These are phyloP conservation scores for Penaeus monodon DNA, from an alignment of 2,888 invertebrate species.

Conservation along the genomic window DNA sequence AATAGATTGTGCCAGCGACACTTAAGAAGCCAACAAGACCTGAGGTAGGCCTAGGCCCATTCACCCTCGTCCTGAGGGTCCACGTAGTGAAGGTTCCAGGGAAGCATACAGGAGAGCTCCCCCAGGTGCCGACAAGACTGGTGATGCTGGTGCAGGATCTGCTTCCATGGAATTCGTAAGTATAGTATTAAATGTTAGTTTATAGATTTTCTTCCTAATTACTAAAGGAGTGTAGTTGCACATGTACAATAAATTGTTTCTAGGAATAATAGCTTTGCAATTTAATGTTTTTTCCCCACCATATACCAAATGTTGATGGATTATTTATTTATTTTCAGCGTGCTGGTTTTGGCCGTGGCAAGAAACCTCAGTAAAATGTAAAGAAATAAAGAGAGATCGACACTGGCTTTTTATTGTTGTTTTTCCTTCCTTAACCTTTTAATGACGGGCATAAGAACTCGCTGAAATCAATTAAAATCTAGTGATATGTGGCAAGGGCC, in stretches of 20 bases:
- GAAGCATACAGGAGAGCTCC: conserved; percentile 84
- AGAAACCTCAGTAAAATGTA: conserved; percentile 40
- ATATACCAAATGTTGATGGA: not conserved
- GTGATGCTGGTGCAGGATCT: conserved; percentile 95
- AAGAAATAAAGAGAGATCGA: conserved; percentile 22
- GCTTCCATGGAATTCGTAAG: conserved; percentile 90
- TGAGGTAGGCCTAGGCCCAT: conserved; percentile 83
- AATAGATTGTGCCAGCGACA: conserved; percentile 93
- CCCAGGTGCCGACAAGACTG: conserved; percentile 86
- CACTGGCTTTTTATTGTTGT: not conserved
- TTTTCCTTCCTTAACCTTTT: not conserved
- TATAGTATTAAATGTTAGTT: conserved; percentile 60
- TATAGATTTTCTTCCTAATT: too few species aligned
- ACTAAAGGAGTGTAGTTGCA: too few species aligned
- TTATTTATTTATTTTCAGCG: conserved; percentile 63
- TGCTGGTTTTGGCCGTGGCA: conserved; percentile 66
- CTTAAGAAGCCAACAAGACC: conserved; percentile 90
- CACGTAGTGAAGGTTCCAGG: conserved; percentile 80
- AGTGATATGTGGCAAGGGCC: too few species aligned
- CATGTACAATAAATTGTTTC: not conserved
- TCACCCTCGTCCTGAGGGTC: conserved; percentile 77
- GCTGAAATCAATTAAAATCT: too few species aligned
- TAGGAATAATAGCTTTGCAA: not conserved
- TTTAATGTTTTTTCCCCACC: not conserved
- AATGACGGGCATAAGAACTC: too few species aligned